Conservation (phyloP, 2,113 vertebrate species). For the Speoplatyrhinus poulsoni region DNA sequence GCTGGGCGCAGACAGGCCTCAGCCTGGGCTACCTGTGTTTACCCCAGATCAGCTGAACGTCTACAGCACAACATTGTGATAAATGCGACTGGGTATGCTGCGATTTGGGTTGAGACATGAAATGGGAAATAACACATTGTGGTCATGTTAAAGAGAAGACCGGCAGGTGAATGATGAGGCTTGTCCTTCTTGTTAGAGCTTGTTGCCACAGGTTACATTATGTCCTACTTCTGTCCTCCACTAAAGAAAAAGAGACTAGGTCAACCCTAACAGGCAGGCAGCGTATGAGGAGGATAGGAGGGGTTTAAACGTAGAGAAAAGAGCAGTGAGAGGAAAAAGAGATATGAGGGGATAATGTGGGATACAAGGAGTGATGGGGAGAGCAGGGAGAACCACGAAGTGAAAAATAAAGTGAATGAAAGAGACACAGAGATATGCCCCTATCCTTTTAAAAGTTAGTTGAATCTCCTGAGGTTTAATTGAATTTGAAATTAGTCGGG, state of each 20-base stretch:
- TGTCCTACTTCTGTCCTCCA: conserved; percentile 59
- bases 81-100: conserved; percentile 27
- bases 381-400: conserved; percentile 38
- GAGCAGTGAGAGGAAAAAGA: conserved; percentile 22
- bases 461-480: conserved; percentile 75
- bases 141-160: conserved; percentile 56
- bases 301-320: conserved; percentile 10
- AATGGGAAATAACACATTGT: conserved; percentile 36
- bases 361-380: conserved; percentile 29
- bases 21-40: conserved; percentile 48
- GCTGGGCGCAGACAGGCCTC: conserved; percentile 3
- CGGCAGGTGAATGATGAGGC: conserved; percentile 45
- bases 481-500: conserved; percentile 70
- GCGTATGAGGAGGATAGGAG: conserved; percentile 39
- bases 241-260: conserved; percentile 67
- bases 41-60: conserved; percentile 34
- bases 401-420: conserved; percentile 52
- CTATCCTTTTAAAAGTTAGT: conserved; percentile 71
- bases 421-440: conserved; percentile 62
- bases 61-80: conserved; percentile 29
- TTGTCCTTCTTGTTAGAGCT: conserved; percentile 58
- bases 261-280: conserved; percentile 52
- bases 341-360: conserved; percentile 18
- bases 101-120: conserved; percentile 20
- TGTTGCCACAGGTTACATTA: conserved; percentile 53